phyloP scores from a whole-genome alignment of 2,888 invertebrate species.

The Lutraria lutraria region DNA sequence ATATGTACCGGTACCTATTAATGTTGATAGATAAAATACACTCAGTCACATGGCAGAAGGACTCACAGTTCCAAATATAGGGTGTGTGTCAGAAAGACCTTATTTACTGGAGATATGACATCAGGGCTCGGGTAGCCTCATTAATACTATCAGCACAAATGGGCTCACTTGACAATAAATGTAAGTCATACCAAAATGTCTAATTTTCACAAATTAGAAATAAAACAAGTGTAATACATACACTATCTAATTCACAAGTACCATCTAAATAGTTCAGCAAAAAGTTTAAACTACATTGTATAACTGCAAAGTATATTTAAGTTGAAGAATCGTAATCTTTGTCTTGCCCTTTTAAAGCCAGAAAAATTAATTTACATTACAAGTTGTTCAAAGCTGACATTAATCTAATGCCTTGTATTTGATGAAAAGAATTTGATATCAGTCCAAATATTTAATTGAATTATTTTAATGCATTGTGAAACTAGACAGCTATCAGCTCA shows the following conservation, averaged over 20 bases:
- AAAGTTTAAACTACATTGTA: background rate
- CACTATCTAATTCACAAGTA: background rate
- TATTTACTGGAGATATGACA: too few relatives aligned
- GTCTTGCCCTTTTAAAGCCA: background rate
- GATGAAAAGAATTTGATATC: constrained; percentile 14
- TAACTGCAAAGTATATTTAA: background rate
- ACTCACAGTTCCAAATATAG: too few relatives aligned
- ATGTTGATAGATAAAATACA: too few relatives aligned
- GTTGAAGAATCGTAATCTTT: background rate
- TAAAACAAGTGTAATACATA: too few relatives aligned
- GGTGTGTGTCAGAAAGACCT: too few relatives aligned
- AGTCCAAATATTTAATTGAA: constrained; percentile 18
- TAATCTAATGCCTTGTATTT: background rate
- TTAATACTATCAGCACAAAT: too few relatives aligned
- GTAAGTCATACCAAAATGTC: too few relatives aligned
- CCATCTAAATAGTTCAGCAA: background rate
- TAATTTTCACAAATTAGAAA: too few relatives aligned
- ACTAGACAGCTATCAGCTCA: background rate
- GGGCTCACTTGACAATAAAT: too few relatives aligned
- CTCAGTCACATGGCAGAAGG: too few relatives aligned
- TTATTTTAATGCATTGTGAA: constrained; percentile 2
- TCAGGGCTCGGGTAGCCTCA: too few relatives aligned
- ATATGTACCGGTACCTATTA: too few relatives aligned
- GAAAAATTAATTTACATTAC: background rate
- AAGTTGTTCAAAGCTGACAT: background rate